Evolutionary conservation across 2,797 vertebrate genomes (phyloP).

Genomic region (Psittacula echo): DNA sequence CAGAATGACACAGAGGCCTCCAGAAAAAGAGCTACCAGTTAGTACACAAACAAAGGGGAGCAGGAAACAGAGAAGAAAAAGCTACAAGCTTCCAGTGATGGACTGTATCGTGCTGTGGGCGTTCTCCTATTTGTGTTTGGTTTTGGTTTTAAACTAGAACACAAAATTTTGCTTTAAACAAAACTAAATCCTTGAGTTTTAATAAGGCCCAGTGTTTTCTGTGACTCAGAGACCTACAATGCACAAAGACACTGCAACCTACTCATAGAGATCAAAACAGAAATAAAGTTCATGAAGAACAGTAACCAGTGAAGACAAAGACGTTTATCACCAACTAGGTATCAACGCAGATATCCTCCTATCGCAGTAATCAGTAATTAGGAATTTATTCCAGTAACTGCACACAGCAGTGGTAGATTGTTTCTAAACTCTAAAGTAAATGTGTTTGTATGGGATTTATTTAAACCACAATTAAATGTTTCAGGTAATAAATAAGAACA

Average conservation of each 20-base stretch:
- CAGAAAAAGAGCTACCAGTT: slow-evolving; percentile 50
- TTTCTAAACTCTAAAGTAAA: not conserved
- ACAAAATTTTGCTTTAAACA: not conserved
- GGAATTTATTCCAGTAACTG: not conserved
- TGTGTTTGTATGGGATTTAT: not conserved
- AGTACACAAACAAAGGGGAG: not conserved
- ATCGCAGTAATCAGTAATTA: not conserved
- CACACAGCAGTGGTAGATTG: not conserved
- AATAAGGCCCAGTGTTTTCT: not conserved
- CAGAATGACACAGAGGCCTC: slow-evolving; percentile 28
- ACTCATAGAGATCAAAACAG: not conserved
- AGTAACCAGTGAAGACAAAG: not conserved
- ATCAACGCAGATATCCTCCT: not conserved
- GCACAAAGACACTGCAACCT: not conserved
- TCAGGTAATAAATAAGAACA: not conserved
- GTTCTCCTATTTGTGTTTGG: not conserved
- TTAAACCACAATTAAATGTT: slow-evolving; percentile 31
- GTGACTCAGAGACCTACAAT: not conserved
- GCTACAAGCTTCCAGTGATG: not conserved
- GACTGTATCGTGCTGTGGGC: not conserved
- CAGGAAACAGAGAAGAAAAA: not conserved
- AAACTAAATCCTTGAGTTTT: not conserved
- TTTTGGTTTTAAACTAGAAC: not conserved
- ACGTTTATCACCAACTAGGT: not conserved
- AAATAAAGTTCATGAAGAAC: not conserved